phyloP scores from a whole-genome alignment of 2,888 invertebrate species.

The Notocelia uddmanniana region DNA sequence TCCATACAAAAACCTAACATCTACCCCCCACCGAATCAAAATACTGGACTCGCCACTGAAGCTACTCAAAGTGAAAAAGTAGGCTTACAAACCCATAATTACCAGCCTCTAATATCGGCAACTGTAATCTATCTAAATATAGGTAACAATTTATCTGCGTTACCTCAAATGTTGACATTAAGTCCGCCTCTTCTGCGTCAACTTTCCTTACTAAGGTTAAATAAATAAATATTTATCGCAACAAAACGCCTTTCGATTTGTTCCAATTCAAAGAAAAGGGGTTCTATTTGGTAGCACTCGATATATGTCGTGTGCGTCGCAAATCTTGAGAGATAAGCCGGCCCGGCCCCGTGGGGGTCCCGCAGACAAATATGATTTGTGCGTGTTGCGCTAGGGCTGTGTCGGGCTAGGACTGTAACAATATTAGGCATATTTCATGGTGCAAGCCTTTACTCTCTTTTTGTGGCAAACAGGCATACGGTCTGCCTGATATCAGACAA shows the following conservation, averaged over 20 bases:
- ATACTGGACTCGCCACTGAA: no score
- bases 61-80: no score
- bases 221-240: conserved; percentile 11
- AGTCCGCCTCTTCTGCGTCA: not conserved
- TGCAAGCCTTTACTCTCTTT: not conserved
- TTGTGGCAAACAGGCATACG: not conserved
- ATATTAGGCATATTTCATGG: not conserved
- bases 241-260: conserved; percentile 16
- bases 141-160: not conserved
- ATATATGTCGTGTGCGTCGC: conserved; percentile 29
- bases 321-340: conserved; percentile 42
- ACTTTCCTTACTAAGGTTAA: not conserved
- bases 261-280: conserved; percentile 8
- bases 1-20: no score
- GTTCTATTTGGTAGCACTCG: conserved; percentile 32
- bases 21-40: no score
- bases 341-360: conserved; percentile 41
- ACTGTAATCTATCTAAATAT: not conserved
- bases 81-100: no score
- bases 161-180: conserved; percentile 1
- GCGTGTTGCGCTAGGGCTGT: conserved; percentile 47
- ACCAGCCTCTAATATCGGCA: no score
- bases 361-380: conserved; percentile 53
- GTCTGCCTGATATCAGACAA: no score
- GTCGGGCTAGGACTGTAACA: not conserved